Evolutionary conservation across 64 coral and sea anemone genomes (phyloP).

Genomic region (Exaiptasia diaphana): DNA sequence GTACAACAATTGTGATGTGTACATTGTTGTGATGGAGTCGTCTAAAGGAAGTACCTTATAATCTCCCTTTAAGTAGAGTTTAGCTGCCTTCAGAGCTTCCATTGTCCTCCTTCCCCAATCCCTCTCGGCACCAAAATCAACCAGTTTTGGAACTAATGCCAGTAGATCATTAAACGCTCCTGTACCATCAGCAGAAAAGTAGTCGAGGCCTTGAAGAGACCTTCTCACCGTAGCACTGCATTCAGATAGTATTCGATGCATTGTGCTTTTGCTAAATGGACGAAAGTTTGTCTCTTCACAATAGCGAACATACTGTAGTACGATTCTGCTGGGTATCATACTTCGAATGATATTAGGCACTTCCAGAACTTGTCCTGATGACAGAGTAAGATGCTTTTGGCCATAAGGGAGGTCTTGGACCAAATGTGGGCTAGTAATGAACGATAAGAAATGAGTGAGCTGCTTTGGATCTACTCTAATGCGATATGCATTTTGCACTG

Average conservation of each 20-base stretch:
- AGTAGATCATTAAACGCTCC: constrained; percentile 26
- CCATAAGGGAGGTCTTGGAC: constrained; percentile 54
- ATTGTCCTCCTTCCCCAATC: constrained; percentile 4
- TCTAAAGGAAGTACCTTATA: constrained; percentile 16
- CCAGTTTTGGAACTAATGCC: background rate
- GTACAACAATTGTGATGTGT: no score
- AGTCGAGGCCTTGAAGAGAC: no score
- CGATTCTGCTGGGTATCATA: constrained; percentile 40
- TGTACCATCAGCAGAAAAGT: constrained; percentile 25
- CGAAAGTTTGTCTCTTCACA: constrained; percentile 22
- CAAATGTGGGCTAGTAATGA: constrained; percentile 40
- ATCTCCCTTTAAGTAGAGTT: constrained; percentile 35
- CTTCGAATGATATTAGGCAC: constrained; percentile 48
- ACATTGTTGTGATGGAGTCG: no score
- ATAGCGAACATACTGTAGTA: constrained; percentile 16
- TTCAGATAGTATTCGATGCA: constrained; percentile 22
- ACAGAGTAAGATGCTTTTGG: constrained; percentile 13
- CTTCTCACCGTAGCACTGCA: constrained; percentile 41
- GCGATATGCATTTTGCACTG: background rate
- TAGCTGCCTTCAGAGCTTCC: constrained; percentile 30
- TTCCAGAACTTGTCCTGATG: background rate
- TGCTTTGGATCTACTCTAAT: constrained; percentile 33
- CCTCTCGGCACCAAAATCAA: background rate
- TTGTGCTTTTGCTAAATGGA: constrained; percentile 33
- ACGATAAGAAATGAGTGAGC: constrained; percentile 19